phyloP scores from a whole-genome alignment of 2,113 vertebrate species.

The Forbesichthys agassizii region DNA sequence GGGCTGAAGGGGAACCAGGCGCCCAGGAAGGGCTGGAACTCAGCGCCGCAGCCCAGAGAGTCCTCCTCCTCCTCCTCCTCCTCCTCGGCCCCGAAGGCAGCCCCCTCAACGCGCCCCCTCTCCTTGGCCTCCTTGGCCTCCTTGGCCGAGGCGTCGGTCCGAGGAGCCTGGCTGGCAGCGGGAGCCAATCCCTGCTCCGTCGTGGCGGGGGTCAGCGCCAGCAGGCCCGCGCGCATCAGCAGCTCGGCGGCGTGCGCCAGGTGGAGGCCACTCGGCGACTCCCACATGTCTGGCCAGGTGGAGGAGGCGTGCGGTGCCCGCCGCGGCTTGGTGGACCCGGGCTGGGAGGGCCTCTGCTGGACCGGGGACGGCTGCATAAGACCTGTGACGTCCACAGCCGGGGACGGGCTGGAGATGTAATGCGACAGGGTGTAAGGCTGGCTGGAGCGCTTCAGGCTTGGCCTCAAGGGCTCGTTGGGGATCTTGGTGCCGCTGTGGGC shows the following conservation, averaged over 20 bases:
- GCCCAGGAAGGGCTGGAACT: conserved; percentile 90
- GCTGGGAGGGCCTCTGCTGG: conserved; percentile 76
- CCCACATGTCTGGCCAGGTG: conserved; percentile 87
- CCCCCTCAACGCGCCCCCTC: conserved; percentile 80
- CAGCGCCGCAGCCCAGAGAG: conserved; percentile 88
- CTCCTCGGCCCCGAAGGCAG: conserved; percentile 82
- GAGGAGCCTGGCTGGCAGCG: conserved; percentile 59
- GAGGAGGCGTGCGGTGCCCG: conserved; percentile 71
- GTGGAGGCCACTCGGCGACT: conserved; percentile 91
- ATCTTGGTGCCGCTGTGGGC: conserved; percentile 93
- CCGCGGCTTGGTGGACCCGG: conserved; percentile 85
- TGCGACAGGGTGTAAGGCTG: conserved; percentile 88
- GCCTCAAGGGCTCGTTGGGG: conserved; percentile 95
- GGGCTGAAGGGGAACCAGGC: conserved; percentile 95
- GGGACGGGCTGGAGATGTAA: conserved; percentile 77
- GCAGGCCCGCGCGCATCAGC: conserved; percentile 92
- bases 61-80: conserved; percentile 72
- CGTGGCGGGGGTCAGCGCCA: conserved; percentile 70
- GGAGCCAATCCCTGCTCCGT: conserved; percentile 64
- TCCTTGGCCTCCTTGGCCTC: conserved; percentile 63
- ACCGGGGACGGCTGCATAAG: conserved; percentile 88
- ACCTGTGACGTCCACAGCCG: conserved; percentile 82
- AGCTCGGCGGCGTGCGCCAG: conserved; percentile 95
- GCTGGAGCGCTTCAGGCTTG: conserved; percentile 91
- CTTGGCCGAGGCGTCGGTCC: conserved; percentile 35